Conservation (phyloP, 92 coral and sea anemone species). For the Porites evermanni region DNA sequence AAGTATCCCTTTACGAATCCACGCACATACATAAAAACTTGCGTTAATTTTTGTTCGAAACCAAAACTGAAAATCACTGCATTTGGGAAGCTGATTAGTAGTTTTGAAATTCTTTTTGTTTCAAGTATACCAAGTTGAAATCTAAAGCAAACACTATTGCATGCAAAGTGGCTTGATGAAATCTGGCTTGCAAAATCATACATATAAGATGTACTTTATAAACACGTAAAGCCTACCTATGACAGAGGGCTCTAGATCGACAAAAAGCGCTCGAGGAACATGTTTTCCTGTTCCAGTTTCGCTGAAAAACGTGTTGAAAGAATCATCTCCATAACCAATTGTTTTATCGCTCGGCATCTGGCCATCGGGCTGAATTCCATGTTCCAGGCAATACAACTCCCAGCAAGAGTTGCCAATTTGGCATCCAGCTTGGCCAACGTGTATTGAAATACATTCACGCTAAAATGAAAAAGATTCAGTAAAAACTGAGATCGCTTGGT, state of each 20-base stretch:
- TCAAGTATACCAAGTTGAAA: background rate
- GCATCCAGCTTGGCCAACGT: constrained; percentile 92
- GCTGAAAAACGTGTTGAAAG: constrained; percentile 59
- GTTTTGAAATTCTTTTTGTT: background rate
- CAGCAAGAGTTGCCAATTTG: constrained; percentile 93
- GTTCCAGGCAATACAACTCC: constrained; percentile 94
- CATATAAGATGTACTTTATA: too few relatives aligned
- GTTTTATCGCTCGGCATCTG: constrained; percentile 88
- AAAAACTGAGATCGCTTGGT: background rate
- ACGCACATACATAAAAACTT: background rate
- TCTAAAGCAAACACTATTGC: background rate
- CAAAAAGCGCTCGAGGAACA: constrained; percentile 76
- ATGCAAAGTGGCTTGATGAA: background rate
- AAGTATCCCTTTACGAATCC: background rate
- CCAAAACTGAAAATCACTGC: background rate
- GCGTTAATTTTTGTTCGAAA: background rate
- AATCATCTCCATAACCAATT: constrained; percentile 69
- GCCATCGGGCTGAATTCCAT: constrained; percentile 93
- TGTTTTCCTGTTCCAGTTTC: constrained; percentile 79
- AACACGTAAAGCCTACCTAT: constrained; percentile 46
- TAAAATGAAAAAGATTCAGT: background rate
- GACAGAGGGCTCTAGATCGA: constrained; percentile 78
- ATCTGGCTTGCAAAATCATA: too few relatives aligned
- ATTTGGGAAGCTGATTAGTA: background rate
- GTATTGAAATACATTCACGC: constrained; percentile 60